phyloP scores from a whole-genome alignment of 2,888 invertebrate genomes.

The Matsumyia berberina region DNA sequence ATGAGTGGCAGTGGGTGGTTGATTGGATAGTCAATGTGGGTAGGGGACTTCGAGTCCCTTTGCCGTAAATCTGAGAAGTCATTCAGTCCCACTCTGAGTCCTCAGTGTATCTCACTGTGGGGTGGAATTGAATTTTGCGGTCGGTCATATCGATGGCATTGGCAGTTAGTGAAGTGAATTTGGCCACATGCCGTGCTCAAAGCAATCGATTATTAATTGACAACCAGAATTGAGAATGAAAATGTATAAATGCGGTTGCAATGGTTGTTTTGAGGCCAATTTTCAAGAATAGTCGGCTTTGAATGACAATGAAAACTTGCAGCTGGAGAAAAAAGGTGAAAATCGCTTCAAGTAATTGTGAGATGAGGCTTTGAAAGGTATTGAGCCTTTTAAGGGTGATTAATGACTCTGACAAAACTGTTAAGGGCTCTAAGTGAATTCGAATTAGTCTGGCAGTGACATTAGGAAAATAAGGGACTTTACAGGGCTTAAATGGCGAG shows the following conservation, averaged over 20 bases:
- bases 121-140: slow-evolving; percentile 64
- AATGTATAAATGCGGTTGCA: slow-evolving; percentile 5
- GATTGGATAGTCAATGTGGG: slow-evolving; percentile 28
- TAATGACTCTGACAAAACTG: too few species aligned
- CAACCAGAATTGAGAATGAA: slow-evolving; percentile 20
- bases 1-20: slow-evolving; percentile 65
- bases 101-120: slow-evolving; percentile 9
- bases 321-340: not conserved
- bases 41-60: slow-evolving; percentile 5
- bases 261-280: not conserved
- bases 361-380: too few species aligned
- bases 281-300: not conserved
- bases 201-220: slow-evolving; percentile 58
- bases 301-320: not conserved
- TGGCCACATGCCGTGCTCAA: slow-evolving; percentile 50
- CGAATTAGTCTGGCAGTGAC: too few species aligned
- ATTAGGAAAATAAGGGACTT: too few species aligned
- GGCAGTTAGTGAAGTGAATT: slow-evolving; percentile 56
- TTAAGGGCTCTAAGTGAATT: too few species aligned
- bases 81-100: not conserved
- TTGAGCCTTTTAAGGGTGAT: too few species aligned
- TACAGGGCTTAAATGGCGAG: too few species aligned
- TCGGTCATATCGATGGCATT: slow-evolving; percentile 46
- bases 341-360: too few species aligned
- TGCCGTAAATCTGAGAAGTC: slow-evolving; percentile 41